These are phyloP conservation scores for Sakesphorus luctuosus DNA, from an alignment of 2,113 vertebrate genomes.

Conservation along the genomic window DNA sequence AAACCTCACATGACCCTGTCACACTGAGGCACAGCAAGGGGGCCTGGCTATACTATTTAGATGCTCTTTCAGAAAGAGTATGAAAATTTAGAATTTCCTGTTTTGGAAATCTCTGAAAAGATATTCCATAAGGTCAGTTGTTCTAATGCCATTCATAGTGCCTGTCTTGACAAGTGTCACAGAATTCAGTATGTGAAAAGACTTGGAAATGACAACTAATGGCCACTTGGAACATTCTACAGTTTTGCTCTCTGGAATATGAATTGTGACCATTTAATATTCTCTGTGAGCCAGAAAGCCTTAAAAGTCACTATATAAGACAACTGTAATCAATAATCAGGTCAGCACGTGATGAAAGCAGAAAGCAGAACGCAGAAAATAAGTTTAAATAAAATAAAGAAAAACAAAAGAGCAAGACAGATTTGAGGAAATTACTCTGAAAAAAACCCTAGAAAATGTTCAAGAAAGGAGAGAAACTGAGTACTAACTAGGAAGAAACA, in stretches of 20 bases:
- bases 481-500: not conserved
- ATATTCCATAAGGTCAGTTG: not conserved
- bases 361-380: not conserved
- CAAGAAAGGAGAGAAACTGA: not conserved
- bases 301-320: not conserved
- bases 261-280: not conserved
- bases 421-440: not conserved
- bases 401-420: not conserved
- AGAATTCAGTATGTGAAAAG: not conserved
- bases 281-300: not conserved
- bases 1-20: accelerated
- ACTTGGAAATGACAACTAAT: not conserved
- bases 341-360: not conserved
- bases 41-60: not conserved
- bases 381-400: not conserved
- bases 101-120: not conserved
- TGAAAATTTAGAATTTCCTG: not conserved
- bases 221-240: not conserved
- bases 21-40: conserved; percentile 9
- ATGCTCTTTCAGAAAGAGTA: not conserved
- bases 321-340: not conserved
- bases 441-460: not conserved
- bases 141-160: not conserved
- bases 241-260: not conserved
- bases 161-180: not conserved